Evolutionary conservation across 2,888 invertebrate species (phyloP), one percentile per base, ranked within the genome.

Genomic region (Camptogramma bilineatum): DNA sequence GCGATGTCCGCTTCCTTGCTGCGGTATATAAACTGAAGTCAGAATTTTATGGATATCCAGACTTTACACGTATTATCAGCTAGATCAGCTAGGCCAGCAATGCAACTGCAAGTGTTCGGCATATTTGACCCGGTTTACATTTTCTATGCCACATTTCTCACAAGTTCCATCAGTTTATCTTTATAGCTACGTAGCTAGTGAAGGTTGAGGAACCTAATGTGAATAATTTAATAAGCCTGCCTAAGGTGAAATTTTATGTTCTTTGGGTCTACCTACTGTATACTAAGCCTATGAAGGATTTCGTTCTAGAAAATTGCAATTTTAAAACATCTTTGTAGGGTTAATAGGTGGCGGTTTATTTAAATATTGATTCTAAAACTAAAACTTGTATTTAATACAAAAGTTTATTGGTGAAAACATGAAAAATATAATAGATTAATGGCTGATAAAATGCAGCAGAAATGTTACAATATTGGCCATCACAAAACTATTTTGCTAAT

Each of bases 401-500:
- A 93, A 91, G 90, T 93, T 92, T 93, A 93, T 93, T 93, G 93
- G 93, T 93, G 93, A 93, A 93, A 93, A 93, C 93, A 93, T 93
- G 93, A 91, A 93, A 93, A 93, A 93, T 93, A 93, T 93, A 92
- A 92, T 92, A 91, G 92, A 91, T 90, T 91, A 92, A 91, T 92
- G 93, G 92, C 92, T 93, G 93, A 91, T 91, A 92, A 92, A 92
- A 93, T 91, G 93, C 92, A 93, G 93, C 92, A 87, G 91, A 91
- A 92, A 91, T 90, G 87, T 92, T 91, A 93, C 93, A 93, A 93
- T 91, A 91, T 88, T 90, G 88, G 90, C 90, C 91, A 91, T 92
- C 91, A 91, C 88, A 91, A 88, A 87, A 88, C 88, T 92, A 91
- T 87, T 86, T 88, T 72, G 83, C 91, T 93, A 93, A 91, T 93